Evolutionary conservation across 2,113 vertebrate genomes (phyloP).

Genomic region (Rhabdomys dilectus): DNA sequence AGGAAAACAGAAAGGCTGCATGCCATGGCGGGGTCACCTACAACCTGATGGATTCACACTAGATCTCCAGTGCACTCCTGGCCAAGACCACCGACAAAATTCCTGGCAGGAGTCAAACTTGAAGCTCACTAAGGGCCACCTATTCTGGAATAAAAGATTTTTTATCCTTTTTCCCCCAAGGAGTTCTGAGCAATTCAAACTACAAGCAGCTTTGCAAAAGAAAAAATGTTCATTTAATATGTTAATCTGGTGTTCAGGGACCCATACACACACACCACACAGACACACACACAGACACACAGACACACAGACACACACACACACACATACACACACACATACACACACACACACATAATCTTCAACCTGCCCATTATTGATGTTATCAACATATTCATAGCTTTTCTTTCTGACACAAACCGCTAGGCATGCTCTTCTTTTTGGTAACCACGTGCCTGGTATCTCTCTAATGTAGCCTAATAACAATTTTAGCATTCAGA

Average conservation of each 20-base stretch:
- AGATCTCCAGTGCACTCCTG: slow-evolving; percentile 21
- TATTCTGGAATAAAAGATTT: background rate
- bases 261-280: no score
- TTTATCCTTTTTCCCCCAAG: background rate
- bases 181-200: slow-evolving; percentile 59
- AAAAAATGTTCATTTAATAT: slow-evolving; percentile 66
- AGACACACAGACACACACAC: background rate
- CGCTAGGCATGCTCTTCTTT: slow-evolving; percentile 89
- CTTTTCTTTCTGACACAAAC: slow-evolving; percentile 90
- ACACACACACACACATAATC: slow-evolving; percentile 59
- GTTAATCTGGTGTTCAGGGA: slow-evolving; percentile 81
- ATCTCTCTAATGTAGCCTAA: slow-evolving; percentile 92
- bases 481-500: slow-evolving; percentile 96
- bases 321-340: no score
- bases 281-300: no score
- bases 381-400: slow-evolving; percentile 88
- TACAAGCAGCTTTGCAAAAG: slow-evolving; percentile 38
- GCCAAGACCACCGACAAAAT: slow-evolving; percentile 49
- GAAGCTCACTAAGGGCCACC: background rate
- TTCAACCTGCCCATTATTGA: slow-evolving; percentile 83
- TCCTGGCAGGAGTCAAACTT: slow-evolving; percentile 13
- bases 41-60: fast-evolving
- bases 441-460: slow-evolving; percentile 89
- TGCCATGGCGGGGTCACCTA: background rate
- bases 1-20: background rate